Evolutionary conservation across 2,888 invertebrate genomes (phyloP).

Genomic region (Thymelicus lineola): DNA sequence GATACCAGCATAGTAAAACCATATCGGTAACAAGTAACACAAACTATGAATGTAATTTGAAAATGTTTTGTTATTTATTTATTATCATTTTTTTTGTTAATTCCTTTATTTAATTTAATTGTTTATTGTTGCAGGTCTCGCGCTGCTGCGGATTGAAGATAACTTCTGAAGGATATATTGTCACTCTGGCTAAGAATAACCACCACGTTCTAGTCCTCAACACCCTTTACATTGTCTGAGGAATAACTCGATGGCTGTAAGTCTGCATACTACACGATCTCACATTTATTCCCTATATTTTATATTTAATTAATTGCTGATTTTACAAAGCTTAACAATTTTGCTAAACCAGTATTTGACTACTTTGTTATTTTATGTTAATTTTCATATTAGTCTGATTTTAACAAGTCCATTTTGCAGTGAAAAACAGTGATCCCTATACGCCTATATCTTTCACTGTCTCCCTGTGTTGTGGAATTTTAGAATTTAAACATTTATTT

Average conservation of each 20-base stretch:
- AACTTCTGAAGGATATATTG: slow-evolving; percentile 97
- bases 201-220: slow-evolving; percentile 98
- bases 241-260: slow-evolving; percentile 83
- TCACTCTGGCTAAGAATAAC: slow-evolving; percentile 99
- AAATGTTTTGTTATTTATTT: too few relatives aligned
- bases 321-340: slow-evolving; percentile 83
- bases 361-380: slow-evolving; percentile 80
- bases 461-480: slow-evolving; percentile 61
- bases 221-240: slow-evolving; percentile 96
- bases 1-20: too few relatives aligned
- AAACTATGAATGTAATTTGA: too few relatives aligned
- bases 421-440: slow-evolving; percentile 65
- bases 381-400: slow-evolving; percentile 81
- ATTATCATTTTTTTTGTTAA: too few relatives aligned
- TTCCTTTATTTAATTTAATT: too few relatives aligned
- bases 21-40: too few relatives aligned
- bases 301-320: slow-evolving; percentile 80
- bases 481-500: slow-evolving; percentile 60
- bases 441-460: slow-evolving; percentile 59
- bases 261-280: slow-evolving; percentile 85
- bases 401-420: slow-evolving; percentile 72
- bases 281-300: slow-evolving; percentile 85
- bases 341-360: slow-evolving; percentile 85
- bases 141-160: slow-evolving; percentile 99
- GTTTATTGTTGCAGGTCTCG: slow-evolving; percentile 90